Evolutionary conservation across 1,140 invertebrate genomes (phyloP), one percentile per base, ranked within the genome.

Genomic region (Fopius arisanus): DNA sequence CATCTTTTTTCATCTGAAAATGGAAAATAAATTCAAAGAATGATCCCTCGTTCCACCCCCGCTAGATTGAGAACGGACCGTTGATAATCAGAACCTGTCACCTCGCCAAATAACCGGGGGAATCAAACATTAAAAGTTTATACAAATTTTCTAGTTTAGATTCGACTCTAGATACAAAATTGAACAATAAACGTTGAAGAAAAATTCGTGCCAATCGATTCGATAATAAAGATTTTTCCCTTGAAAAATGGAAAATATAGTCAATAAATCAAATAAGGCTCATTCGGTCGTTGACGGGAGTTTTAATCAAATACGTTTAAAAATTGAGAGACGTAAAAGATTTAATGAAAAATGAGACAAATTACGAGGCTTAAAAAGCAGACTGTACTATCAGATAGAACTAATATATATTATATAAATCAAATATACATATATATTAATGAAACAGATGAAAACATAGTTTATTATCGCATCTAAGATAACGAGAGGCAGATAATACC

Each of bases 301-400:
- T 43, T 23, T 37, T 16, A 40, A 70, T 26, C 21, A 69, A 51
- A 63, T 23, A 21, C 12, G 28, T 33, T 40, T 16, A 63, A 37
- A 69, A 41, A 71, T 66, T 63, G n/a, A 69, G 59, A 77, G 40
- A 28, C 43, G 23, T 19, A 51, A 66, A 65, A 67, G 9, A 70
- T 31, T 73, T 51, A 74, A 37, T 72, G 71, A 54, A 48, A 33
- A 63, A 59, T 69, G n/a, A 77, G 67, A 41, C 65, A 81, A 83
- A 82, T 84, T 81, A 86, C 79, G 86, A 87, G 86, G 86, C 86
- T 87, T 87, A 85, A 82, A 84, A 85, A 86, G 84, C 85, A 86
- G 85, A 87, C 86, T 87, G 86, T 86, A 86, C 83, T 86, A 86
- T 85, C 77, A 77, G 80, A 86, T 86, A 86, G 79, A 86, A 81